Evolutionary conservation across 1,140 invertebrate genomes (phyloP).

Genomic region (Armadillidium nasatum): DNA sequence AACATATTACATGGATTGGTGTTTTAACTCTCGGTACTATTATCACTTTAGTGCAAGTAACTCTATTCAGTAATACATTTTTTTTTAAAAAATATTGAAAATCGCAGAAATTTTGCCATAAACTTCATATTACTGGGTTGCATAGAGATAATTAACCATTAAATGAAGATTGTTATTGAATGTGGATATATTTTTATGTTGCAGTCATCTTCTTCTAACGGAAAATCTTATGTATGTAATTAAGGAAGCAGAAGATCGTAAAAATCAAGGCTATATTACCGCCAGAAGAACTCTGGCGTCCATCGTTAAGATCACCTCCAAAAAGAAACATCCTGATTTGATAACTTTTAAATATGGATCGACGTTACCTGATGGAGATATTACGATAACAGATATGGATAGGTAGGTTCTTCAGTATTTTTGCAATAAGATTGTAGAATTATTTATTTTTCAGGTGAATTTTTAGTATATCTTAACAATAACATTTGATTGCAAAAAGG

Average conservation of each 20-base stretch:
- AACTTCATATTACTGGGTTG: background rate
- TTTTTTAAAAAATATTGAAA: too few relatives aligned
- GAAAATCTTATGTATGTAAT: conserved; percentile 80
- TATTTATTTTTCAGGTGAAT: background rate
- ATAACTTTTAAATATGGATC: conserved; percentile 93
- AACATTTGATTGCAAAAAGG: too few relatives aligned
- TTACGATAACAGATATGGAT: conserved; percentile 79
- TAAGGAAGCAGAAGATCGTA: conserved; percentile 68
- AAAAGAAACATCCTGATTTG: conserved; percentile 84
- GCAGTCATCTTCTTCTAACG: conserved; percentile 79
- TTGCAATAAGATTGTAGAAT: background rate
- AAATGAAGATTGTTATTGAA: conserved; percentile 34
- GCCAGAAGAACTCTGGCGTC: conserved; percentile 76
- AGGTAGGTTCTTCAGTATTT: conserved; percentile 48
- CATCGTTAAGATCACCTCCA: conserved; percentile 93
- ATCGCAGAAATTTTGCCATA: too few relatives aligned
- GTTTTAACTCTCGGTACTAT: too few relatives aligned
- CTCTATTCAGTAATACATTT: background rate
- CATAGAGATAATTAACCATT: too few relatives aligned
- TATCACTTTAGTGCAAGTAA: too few relatives aligned
- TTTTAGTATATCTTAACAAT: background rate
- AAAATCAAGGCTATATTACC: conserved; percentile 73
- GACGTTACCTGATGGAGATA: conserved; percentile 62
- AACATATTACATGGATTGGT: too few relatives aligned
- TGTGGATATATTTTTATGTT: too few relatives aligned